A percentile compares a stretch with the other conserved stretches of the same genome.
These are phyloP conservation scores for Neoniphon sammara DNA, from an alignment of 2,797 vertebrate genomes.

Conservation along the genomic window DNA sequence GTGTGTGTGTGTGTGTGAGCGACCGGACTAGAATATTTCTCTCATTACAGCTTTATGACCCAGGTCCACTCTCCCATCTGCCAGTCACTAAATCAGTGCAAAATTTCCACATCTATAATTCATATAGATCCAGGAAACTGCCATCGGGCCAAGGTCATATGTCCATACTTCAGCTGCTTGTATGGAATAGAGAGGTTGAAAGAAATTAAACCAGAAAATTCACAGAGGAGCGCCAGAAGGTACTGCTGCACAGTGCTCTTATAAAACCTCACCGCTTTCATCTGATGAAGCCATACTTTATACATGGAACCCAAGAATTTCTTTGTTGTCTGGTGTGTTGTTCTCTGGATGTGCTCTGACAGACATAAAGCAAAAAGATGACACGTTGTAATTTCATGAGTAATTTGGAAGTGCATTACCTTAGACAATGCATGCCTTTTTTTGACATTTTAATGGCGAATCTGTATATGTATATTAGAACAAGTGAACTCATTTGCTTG, in stretches of 20 bases:
- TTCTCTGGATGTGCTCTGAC: no score
- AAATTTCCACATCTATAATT: slow-evolving; percentile 52
- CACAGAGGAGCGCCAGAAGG: slow-evolving; percentile 20
- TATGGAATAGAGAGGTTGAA: slow-evolving; percentile 28
- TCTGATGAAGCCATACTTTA: not conserved
- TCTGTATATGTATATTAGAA: no score
- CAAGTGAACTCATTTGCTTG: not conserved
- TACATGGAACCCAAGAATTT: no score
- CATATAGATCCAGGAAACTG: slow-evolving; percentile 33
- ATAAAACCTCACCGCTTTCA: not conserved
- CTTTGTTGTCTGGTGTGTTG: no score
- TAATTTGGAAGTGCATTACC: no score
- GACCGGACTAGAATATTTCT: slow-evolving; percentile 38
- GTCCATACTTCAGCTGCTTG: slow-evolving; percentile 33
- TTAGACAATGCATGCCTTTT: no score
- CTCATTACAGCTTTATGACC: slow-evolving; percentile 53
- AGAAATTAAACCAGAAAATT: slow-evolving; percentile 38
- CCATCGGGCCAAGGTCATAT: slow-evolving; percentile 44
- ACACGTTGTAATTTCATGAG: no score
- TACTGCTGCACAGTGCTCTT: not conserved
- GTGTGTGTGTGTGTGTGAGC: slow-evolving; percentile 5
- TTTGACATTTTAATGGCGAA: no score
- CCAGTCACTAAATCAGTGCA: slow-evolving; percentile 48
- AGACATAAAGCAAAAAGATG: no score
- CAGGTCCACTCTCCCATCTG: slow-evolving; percentile 34